phyloP scores from a whole-genome alignment of 2,797 vertebrate species.

The Melanotaenia boesemani region DNA sequence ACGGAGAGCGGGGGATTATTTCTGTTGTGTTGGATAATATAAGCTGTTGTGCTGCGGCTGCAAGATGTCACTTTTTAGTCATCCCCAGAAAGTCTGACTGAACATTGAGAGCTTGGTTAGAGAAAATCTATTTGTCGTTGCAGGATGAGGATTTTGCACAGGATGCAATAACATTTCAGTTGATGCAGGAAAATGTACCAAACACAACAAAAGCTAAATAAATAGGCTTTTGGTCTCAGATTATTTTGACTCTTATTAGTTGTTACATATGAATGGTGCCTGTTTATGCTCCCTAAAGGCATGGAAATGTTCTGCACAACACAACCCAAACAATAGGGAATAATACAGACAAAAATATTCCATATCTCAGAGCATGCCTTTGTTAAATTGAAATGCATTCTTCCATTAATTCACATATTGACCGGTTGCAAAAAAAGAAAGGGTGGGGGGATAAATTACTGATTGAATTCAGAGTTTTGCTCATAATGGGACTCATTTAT shows the following conservation, averaged over 20 bases:
- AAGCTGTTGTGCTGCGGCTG: slow-evolving; percentile 59
- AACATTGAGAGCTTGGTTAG: slow-evolving; percentile 55
- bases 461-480: slow-evolving; percentile 73
- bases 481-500: slow-evolving; percentile 80
- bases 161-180: slow-evolving; percentile 67
- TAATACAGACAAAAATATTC: slow-evolving; percentile 53
- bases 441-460: slow-evolving; percentile 65
- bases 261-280: slow-evolving; percentile 72
- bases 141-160: slow-evolving; percentile 60
- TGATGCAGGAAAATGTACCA: slow-evolving; percentile 51
- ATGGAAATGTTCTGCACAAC: slow-evolving; percentile 58
- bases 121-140: slow-evolving; percentile 67
- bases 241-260: slow-evolving; percentile 70
- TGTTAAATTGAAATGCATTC: slow-evolving; percentile 80
- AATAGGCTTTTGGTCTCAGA: slow-evolving; percentile 70
- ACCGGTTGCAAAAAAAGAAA: slow-evolving; percentile 64
- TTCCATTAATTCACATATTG: slow-evolving; percentile 83
- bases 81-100: slow-evolving; percentile 52
- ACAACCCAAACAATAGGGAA: slow-evolving; percentile 54
- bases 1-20: slow-evolving; percentile 51
- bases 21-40: slow-evolving; percentile 58
- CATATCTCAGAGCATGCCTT: slow-evolving; percentile 64
- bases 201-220: slow-evolving; percentile 75
- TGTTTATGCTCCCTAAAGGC: slow-evolving; percentile 63
- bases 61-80: slow-evolving; percentile 71